phyloP scores from a whole-genome alignment of 2,888 invertebrate genomes.

The Dione juno region DNA sequence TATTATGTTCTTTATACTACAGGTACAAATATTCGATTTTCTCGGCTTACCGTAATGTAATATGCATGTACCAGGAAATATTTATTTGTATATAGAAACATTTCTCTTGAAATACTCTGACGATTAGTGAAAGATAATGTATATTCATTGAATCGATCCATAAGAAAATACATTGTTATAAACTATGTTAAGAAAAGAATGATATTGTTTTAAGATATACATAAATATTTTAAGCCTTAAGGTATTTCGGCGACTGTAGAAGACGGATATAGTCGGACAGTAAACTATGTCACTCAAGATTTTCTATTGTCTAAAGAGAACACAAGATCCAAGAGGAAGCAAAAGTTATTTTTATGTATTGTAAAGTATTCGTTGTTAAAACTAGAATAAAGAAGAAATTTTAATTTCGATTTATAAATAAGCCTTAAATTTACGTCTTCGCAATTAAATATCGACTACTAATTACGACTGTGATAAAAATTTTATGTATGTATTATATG shows the following conservation, averaged over 20 bases:
- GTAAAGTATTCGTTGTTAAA: slow-evolving; percentile 21
- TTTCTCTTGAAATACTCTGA: too few relatives aligned
- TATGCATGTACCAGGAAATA: too few relatives aligned
- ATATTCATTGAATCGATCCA: too few relatives aligned
- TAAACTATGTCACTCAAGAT: slow-evolving; percentile 27
- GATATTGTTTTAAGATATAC: neutral
- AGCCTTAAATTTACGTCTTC: neutral
- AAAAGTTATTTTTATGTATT: slow-evolving; percentile 23
- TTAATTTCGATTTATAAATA: slow-evolving; percentile 1
- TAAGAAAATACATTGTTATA: too few relatives aligned
- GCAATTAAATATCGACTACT: neutral
- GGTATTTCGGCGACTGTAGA: neutral
- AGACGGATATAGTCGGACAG: slow-evolving; percentile 13
- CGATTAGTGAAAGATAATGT: too few relatives aligned
- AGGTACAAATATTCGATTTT: too few relatives aligned
- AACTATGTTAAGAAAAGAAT: too few relatives aligned
- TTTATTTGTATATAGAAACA: too few relatives aligned
- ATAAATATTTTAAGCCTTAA: slow-evolving; percentile 1
- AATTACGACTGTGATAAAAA: neutral
- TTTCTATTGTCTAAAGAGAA: slow-evolving; percentile 26
- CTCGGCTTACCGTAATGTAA: too few relatives aligned
- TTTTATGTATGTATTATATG: neutral
- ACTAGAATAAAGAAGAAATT: neutral
- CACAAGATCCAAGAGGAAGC: slow-evolving; percentile 19
- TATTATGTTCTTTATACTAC: too few relatives aligned